Percentiles rank a stretch among this genome's conserved stretches.
These are phyloP conservation scores for Heliothis virescens DNA, from an alignment of 1,140 invertebrate species.

Conservation along the genomic window DNA sequence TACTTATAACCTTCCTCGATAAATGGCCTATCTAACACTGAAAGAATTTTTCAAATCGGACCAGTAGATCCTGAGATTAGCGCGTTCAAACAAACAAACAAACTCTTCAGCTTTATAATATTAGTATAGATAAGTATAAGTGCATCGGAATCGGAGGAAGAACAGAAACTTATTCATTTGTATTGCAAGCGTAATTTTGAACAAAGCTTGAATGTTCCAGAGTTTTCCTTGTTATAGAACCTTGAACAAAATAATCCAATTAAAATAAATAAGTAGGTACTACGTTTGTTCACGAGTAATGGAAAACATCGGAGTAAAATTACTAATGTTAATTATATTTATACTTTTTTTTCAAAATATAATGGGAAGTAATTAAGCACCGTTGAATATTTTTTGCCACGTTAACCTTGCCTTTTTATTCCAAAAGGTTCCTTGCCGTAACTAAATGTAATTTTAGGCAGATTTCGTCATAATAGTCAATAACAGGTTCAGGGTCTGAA, in stretches of 20 bases:
- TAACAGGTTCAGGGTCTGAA: no score
- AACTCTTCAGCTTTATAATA: no score
- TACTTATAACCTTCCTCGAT: no score
- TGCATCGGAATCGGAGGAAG: not conserved
- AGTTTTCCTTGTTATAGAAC: not conserved
- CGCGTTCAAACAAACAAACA: no score
- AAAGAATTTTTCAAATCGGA: no score
- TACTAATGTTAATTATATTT: slow-evolving; percentile 10
- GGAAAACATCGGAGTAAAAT: not conserved
- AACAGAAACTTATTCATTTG: not conserved
- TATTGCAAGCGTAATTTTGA: not conserved
- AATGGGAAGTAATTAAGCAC: slow-evolving; percentile 4
- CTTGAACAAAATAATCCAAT: not conserved
- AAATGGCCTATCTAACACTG: no score
- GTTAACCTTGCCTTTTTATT: not conserved
- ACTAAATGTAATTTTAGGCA: not conserved
- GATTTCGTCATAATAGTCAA: not conserved
- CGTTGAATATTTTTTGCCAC: not conserved
- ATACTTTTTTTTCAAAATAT: not conserved
- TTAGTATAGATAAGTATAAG: slow-evolving; percentile 8
- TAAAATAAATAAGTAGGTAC: slow-evolving; percentile 1
- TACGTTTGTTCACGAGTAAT: not conserved
- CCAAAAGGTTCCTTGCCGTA: not conserved
- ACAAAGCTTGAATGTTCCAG: not conserved
- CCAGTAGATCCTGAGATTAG: no score